These are phyloP conservation scores for Lymantria monacha DNA, from an alignment of 2,888 invertebrate species.

Conservation along the genomic window DNA sequence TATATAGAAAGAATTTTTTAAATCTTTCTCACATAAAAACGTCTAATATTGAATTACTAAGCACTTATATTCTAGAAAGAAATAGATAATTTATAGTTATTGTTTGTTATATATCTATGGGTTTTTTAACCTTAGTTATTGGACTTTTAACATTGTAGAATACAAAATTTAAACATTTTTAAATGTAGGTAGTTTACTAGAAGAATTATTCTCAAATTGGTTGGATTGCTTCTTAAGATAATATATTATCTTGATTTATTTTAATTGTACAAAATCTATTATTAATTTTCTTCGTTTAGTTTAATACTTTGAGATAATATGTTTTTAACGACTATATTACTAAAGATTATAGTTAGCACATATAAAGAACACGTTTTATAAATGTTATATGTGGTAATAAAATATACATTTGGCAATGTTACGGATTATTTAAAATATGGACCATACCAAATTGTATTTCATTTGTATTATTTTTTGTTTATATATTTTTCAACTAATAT, in stretches of 20 bases:
- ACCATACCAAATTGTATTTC: too few species aligned
- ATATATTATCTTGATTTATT: not conserved
- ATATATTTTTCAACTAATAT: too few species aligned
- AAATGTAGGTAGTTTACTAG: not conserved
- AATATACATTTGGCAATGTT: not conserved
- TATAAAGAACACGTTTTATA: not conserved
- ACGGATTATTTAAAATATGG: too few species aligned
- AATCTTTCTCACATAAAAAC: not conserved
- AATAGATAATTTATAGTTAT: not conserved
- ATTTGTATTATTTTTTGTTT: too few species aligned
- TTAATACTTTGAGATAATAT: not conserved
- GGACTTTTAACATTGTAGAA: not conserved
- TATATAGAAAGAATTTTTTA: too few species aligned
- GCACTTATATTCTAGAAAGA: not conserved
- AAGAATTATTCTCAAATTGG: not conserved
- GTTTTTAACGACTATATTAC: not conserved
- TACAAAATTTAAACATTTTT: not conserved
- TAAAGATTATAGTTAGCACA: not conserved
- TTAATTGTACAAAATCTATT: not conserved
- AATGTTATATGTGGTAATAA: not conserved
- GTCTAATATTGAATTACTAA: constrained; percentile 2
- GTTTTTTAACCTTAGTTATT: constrained; percentile 1
- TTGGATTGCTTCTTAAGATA: not conserved
- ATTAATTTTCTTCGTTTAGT: not conserved
- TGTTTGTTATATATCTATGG: constrained; percentile 1